phyloP scores from a whole-genome alignment of 2,888 invertebrate species.

The Pachycephus smyrnensis region DNA sequence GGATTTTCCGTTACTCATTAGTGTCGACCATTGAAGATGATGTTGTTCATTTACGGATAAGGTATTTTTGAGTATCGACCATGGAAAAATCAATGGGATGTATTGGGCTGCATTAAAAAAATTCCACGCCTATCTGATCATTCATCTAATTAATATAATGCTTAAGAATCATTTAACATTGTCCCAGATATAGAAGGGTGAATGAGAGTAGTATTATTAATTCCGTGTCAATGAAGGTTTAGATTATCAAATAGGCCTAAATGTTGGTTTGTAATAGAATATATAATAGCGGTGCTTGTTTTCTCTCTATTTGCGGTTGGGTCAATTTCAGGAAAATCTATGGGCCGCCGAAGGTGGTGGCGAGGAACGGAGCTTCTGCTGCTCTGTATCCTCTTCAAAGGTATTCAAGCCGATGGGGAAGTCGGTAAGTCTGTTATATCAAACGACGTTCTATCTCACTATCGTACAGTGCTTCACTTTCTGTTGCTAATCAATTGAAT shows the following conservation, averaged over 20 bases:
- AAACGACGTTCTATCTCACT: background rate
- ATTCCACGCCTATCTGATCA: background rate
- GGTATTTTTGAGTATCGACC: background rate
- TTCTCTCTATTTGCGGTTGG: background rate
- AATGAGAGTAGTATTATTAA: background rate
- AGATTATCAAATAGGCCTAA: background rate
- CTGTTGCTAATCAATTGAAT: background rate
- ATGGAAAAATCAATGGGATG: background rate
- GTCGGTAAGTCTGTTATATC: constrained; percentile 71
- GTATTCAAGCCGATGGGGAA: constrained; percentile 74
- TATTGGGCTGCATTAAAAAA: background rate
- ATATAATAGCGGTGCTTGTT: background rate
- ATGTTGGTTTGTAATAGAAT: background rate
- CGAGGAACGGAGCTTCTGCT: constrained; percentile 51
- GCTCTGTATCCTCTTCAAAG: constrained; percentile 57
- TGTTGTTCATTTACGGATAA: background rate
- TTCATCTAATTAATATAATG: background rate
- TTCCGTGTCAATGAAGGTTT: background rate
- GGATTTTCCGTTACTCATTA: background rate
- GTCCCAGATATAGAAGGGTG: background rate
- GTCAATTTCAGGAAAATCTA: constrained; percentile 52
- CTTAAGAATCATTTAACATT: background rate
- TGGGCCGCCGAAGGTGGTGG: constrained; percentile 63
- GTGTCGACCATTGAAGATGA: background rate
- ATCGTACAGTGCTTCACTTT: background rate